phyloP scores from a whole-genome alignment of 2,113 vertebrate species.

The Pseudopodoces humilis region DNA sequence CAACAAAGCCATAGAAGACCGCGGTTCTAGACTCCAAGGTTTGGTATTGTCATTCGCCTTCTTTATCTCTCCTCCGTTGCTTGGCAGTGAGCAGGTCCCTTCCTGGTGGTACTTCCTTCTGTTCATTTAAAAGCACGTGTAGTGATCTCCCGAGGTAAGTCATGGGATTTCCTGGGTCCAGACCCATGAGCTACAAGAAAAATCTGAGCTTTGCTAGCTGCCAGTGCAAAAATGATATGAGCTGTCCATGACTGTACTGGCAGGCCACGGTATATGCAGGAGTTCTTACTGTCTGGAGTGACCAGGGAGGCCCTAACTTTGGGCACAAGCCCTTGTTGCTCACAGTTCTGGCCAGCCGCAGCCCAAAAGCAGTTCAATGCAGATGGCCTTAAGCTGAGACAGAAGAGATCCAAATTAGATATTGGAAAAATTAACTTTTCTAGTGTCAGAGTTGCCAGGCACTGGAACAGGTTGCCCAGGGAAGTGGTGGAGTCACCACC shows the following conservation, averaged over 20 bases:
- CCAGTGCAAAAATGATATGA: not conserved
- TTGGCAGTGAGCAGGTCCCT: not conserved
- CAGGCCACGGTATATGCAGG: not conserved
- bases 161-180: not conserved
- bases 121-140: not conserved
- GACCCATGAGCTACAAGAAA: not conserved
- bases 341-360: not conserved
- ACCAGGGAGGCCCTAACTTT: too few relatives aligned
- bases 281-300: not conserved
- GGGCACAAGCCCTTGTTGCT: not conserved
- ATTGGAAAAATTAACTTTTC: not conserved
- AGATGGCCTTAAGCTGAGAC: not conserved
- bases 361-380: not conserved
- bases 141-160: not conserved
- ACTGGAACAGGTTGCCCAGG: not conserved
- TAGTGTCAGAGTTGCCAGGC: not conserved
- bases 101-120: not conserved
- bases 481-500: not conserved
- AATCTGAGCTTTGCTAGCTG: not conserved
- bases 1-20: not conserved
- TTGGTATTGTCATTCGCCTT: rapidly evolving
- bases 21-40: not conserved
- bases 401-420: not conserved
- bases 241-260: not conserved
- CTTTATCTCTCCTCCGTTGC: not conserved